These are phyloP conservation scores for Rhabdomys dilectus DNA, from an alignment of 2,113 vertebrate genomes.

Conservation along the genomic window DNA sequence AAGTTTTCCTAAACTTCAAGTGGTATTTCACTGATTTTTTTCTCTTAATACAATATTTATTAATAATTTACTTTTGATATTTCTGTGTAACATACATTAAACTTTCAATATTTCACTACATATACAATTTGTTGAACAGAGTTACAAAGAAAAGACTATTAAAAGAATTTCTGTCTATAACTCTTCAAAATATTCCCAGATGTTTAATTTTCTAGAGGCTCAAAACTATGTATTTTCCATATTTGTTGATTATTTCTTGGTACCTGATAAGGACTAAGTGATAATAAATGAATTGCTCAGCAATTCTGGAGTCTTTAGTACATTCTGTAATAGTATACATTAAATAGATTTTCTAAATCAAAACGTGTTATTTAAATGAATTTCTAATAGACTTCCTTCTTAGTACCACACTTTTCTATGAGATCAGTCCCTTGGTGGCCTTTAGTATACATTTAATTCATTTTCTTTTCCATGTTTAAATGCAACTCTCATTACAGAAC, in stretches of 20 bases:
- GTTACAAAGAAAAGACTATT: background rate
- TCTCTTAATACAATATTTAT: background rate
- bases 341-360: conserved; percentile 39
- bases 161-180: background rate
- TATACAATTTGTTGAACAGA: background rate
- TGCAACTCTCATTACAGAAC: conserved; percentile 41
- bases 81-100: background rate
- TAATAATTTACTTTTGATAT: conserved; percentile 14
- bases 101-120: background rate
- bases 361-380: conserved; percentile 8
- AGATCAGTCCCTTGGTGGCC: conserved; percentile 6
- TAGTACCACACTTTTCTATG: background rate
- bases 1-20: background rate
- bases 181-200: background rate
- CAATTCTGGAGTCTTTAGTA: background rate
- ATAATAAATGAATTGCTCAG: background rate
- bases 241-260: background rate
- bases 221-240: background rate
- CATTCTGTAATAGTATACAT: background rate
- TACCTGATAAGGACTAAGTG: background rate
- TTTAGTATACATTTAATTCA: conserved; percentile 45
- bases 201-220: background rate
- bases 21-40: background rate
- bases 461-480: conserved; percentile 49
- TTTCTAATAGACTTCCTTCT: conserved; percentile 16